Evolutionary conservation across 2,797 vertebrate species (phyloP), one percentile per base, ranked within the genome.

Genomic region (Centroberyx gerrardi): DNA sequence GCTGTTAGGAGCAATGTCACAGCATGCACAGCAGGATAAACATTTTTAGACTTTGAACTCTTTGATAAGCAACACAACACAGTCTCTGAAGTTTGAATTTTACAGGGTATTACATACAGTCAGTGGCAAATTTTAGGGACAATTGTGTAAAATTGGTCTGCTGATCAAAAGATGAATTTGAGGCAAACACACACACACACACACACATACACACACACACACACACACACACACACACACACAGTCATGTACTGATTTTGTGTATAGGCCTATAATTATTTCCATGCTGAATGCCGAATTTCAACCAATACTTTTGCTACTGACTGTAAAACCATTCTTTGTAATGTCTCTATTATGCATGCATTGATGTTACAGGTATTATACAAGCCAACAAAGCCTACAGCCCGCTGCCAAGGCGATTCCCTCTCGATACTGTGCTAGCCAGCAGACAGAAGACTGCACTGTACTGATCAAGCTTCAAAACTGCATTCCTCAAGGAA

Each of bases 81-180:
- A 18, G 33, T 59, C 52, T 82, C 72, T 74, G 77, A 76, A 80
- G 58, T 83, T 68, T 73, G 76, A 86, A 29, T 76, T 85, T 76
- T 80, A 78, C 29, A 8, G 42, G 44, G 31, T 81, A 64, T 56
- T 62, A 59, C 78, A 70, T 52, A 6, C 74, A 66, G 68, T 62
- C 22, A 12, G 52, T 27, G 27, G 52, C 52, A 54, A 54, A 54
- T 28, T 54, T 28, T 27, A n/a, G 46, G 17, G 46, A 48, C 3
- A 6, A 40, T 44, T 44, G 48, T 51, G n/a, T 28, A 53, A 10
- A 53, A 27, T 27, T 13, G 52, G 27, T 27, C 28, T 53, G 51
- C 59, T 42, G 66, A 85, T 87, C 60, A 29, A 28, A 54, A 64
- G 68, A 82, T 53, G 48, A 76, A 81, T 56, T 33, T 74, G 44